Base-by-base conservation (phyloP, 2,888 invertebrate genomes). In the Tinea semifulvella region DNA sequence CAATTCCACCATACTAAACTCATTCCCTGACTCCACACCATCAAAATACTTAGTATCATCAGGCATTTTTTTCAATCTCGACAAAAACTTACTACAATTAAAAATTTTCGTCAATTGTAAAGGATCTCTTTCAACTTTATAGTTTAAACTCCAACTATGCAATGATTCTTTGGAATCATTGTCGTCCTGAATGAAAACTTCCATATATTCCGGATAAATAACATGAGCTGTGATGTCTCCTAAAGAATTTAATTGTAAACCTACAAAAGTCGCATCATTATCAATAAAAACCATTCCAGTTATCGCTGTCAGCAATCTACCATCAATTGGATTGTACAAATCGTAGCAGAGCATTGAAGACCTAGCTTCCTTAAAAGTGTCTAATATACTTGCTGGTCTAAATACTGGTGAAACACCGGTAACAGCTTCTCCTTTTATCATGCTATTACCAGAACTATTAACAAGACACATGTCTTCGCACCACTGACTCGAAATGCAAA, bases 401-500 rank as follows among this genome's bases (percentile, higher is more conserved):
- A 70, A 76, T 0, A 81, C 81, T 27, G 73, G 55, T 1, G 56
- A 55, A 0, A 73, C 57, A 39, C 68, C 63, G 1, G 49, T 54
- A 1, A 63, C 52, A 18, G 63, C 58, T 1, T 53, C 47, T 1
- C 55, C 54, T 28, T 59, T 59, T 1, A 53, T 53, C 10, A 61
- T 47, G 20, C 55, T 60, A 20, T 69, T 63, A 1, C 60, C 59
- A 43, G 68, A 61, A 46, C 69, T 72, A n/a, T 61, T 63, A 7
- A 81, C 48, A 6, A 76, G 53, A 49, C 76, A 72, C 53, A 68
- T 62, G 46, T 82, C 81, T 43, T 75, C 72, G 22, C 68, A 68
- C 73, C 76, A 74, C 42, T 80, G 79, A 50, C 81, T 79, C 47
- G 64, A 58, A 25, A 79, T 49, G 47, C 67, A 65, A 1, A 80